Evolutionary conservation across 2,888 invertebrate genomes (phyloP), one percentile per base, ranked within the genome.

Genomic region (Pheosia tremula): DNA sequence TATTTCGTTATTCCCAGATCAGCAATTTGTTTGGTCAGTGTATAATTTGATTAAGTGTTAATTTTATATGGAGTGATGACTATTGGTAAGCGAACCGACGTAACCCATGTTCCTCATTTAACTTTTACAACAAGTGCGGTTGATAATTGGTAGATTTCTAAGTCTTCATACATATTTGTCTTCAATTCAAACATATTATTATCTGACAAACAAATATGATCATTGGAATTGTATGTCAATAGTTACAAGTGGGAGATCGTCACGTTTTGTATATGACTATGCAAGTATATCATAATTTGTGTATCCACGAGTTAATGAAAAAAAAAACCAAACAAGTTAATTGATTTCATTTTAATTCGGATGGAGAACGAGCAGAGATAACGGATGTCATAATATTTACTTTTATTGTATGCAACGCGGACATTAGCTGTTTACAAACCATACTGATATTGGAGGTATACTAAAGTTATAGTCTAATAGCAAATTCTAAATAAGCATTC

Each of bases 341-440:
- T 24, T 24, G 43, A 43, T 5, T 36, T 52, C 52, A 10, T 6
- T 24, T 36, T n/a, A 54, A 38, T 8, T 54, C 10, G 47, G 4
- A n/a, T 38, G 39, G 6, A 41, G 41, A 10, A 56, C 5, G 41
- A 38, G 54, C 7, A n/a, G 54, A 66, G 63, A 69, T 69, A 68
- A 66, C 63, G 41, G 60, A 60, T 73, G 67, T 69, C 72, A 77
- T 68, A 78, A 80, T 83, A 79, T 85, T 85, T 80, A 80, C 74
- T 64, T 74, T 69, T 61, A 67, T 71, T 72, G 67, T 76, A 80
- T 77, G 75, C 72, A 74, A 74, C 57, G 71, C 71, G 76, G 77
- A 71, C 80, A 67, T 60, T 60, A 57, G 66, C 65, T 81, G 78
- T 80, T 80, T 79, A 79, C 78, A 61, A 61, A 66, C 10, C 57